phyloP scores from a whole-genome alignment of 2,888 invertebrate species.

The Germaria angustata region DNA sequence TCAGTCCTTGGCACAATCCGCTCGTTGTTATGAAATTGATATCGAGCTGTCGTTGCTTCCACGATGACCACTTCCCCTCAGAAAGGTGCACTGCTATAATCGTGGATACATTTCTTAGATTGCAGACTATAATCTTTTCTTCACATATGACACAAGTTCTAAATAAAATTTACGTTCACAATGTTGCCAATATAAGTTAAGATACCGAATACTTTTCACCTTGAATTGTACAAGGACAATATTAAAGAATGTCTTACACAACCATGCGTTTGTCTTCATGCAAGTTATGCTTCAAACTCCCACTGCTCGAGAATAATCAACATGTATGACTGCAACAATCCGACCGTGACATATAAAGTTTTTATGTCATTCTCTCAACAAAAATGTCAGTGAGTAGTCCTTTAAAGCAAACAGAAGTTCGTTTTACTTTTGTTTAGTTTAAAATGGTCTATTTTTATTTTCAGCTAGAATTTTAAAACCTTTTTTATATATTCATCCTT shows the following conservation, averaged over 20 bases:
- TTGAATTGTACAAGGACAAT: too few relatives aligned
- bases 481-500: not conserved
- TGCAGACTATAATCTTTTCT: too few relatives aligned
- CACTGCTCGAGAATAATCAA: not conserved
- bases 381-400: not conserved
- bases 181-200: too few relatives aligned
- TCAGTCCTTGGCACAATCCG: too few relatives aligned
- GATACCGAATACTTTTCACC: too few relatives aligned
- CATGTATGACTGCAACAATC: not conserved
- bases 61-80: too few relatives aligned
- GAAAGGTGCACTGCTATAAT: too few relatives aligned
- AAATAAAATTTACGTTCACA: too few relatives aligned
- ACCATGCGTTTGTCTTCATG: not conserved
- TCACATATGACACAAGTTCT: too few relatives aligned
- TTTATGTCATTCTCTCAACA: not conserved
- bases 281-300: not conserved
- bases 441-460: constrained; percentile 12
- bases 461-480: constrained; percentile 18
- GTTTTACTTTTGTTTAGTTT: not conserved
- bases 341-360: constrained; percentile 11
- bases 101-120: too few relatives aligned
- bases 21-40: too few relatives aligned
- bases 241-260: not conserved
- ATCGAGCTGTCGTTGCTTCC: too few relatives aligned
- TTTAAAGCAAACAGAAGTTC: constrained; percentile 5